These are phyloP conservation scores for Engraulis encrasicolus DNA, from an alignment of 2,113 vertebrate genomes.

Conservation along the genomic window DNA sequence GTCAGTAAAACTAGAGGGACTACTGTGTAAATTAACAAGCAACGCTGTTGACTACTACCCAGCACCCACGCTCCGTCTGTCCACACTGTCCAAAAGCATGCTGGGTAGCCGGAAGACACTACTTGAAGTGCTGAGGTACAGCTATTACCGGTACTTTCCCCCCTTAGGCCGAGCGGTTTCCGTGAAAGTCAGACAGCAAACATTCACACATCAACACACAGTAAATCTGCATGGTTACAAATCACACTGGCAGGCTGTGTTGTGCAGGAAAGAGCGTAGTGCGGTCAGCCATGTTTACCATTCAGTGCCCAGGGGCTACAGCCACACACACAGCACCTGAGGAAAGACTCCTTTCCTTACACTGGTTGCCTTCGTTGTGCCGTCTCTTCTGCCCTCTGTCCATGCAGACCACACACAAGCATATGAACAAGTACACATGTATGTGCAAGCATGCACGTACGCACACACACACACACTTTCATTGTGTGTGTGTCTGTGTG, in stretches of 20 bases:
- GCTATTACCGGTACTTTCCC: no score
- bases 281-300: neutral
- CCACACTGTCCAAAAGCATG: neutral
- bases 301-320: neutral
- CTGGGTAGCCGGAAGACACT: no score
- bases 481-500: no score
- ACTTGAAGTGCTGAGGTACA: no score
- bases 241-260: neutral
- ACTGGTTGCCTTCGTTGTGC: no score
- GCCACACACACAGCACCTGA: neutral
- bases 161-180: neutral
- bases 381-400: no score
- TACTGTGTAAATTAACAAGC: neutral
- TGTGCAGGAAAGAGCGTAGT: conserved; percentile 2
- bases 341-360: neutral
- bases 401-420: no score
- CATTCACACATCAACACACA: neutral
- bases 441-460: no score
- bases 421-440: no score
- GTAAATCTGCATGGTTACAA: neutral
- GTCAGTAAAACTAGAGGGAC: neutral
- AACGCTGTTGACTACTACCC: neutral
- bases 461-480: no score
- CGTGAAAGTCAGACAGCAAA: neutral
- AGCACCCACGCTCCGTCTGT: no score